phyloP scores from a whole-genome alignment of 2,113 vertebrate species.

The Sus scrofa region DNA sequence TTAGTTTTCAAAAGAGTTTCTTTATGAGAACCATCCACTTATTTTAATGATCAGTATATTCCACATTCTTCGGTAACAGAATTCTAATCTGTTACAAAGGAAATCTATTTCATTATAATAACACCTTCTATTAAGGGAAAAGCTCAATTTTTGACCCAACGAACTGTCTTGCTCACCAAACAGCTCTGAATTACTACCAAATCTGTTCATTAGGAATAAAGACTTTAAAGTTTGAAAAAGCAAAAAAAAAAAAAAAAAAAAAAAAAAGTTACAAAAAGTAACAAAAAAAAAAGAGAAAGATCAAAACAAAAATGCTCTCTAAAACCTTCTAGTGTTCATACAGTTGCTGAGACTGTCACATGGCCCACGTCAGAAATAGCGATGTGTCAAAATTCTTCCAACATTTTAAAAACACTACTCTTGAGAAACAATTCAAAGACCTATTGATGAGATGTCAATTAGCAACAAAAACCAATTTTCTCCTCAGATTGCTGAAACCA shows the following conservation, averaged over 20 bases:
- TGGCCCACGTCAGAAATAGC: neutral
- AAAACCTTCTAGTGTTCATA: neutral
- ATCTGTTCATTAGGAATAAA: neutral
- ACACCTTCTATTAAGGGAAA: neutral
- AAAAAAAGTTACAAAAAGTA: neutral
- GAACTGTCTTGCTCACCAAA: neutral
- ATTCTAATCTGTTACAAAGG: neutral
- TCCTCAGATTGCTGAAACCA: constrained; percentile 6
- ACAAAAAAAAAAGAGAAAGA: neutral
- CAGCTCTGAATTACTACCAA: neutral
- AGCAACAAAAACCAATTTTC: constrained; percentile 32
- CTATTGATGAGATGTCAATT: neutral
- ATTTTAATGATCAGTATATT: neutral
- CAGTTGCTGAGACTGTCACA: neutral
- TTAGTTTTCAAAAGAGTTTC: neutral
- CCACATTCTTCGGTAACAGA: neutral
- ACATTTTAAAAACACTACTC: constrained; percentile 16
- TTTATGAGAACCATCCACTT: neutral
- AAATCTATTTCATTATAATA: constrained; percentile 1
- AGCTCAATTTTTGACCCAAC: neutral
- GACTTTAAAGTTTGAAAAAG: neutral
- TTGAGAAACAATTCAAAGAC: neutral
- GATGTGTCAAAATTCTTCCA: neutral
- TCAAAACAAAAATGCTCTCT: neutral
- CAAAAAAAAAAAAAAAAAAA: neutral